Evolutionary conservation across 2,113 vertebrate genomes (phyloP), one percentile per base, ranked within the genome.

Genomic region (Paedocypris sp.): DNA sequence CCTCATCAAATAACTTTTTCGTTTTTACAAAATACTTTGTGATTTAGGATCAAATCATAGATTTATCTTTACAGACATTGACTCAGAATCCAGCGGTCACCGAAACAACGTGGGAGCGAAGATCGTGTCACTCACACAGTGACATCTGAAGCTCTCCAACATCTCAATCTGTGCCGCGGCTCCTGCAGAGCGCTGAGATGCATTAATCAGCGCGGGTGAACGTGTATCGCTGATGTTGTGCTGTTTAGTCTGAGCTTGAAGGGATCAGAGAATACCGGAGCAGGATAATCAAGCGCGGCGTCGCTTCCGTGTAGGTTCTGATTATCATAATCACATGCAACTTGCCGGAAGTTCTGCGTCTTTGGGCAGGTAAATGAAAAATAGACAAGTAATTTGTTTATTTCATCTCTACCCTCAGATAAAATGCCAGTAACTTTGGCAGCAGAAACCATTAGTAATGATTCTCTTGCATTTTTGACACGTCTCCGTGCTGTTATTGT

Each of bases 221-320:
- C 43, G 22, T 58, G 26, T 39, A 58, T 58, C 32, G 54, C 20
- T 12, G 38, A 41, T 10, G 23, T 56, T 32, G 13, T 58, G 53
- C 18, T 22, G 4, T n/a, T 41, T 52, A 35, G 6, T 54, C 12
- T 31, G 53, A 57, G 53, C 25, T 43, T 42, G 26, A 58, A 43
- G 26, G 7, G 3, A 18, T n/a, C 29, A 16, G 36, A 22, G 15
- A 56, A 56, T 41, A 41, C 26, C 9, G 12, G 13, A n/a, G 19
- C 26, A 6, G 39, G 20, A 19, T 43, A 58, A 43, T 31, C 25
- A 58, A 43, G 54, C 13, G 33, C 22, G 29, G 39, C 43, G 26
- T 58, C 43, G 1, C 39, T 58, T 26, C 38, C 39, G 42, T 58
- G 54, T 45, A 58, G 38, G 54, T 58, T n/a, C 29, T 58, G 32